These are phyloP conservation scores for Ammodytes marinus DNA, from an alignment of 2,113 vertebrate genomes.

Conservation along the genomic window DNA sequence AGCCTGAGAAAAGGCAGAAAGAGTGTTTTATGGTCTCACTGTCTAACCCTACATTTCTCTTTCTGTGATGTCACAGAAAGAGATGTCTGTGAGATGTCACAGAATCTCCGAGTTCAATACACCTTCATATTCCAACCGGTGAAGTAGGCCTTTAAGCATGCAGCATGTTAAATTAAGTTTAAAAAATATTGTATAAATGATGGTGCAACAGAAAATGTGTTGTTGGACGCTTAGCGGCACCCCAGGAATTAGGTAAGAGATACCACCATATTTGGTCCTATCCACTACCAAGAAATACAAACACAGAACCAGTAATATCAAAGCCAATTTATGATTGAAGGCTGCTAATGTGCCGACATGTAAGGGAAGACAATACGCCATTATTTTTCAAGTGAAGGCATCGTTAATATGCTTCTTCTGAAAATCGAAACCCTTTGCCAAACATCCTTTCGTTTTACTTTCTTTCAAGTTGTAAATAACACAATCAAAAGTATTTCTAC, in stretches of 20 bases:
- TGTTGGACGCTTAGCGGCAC: background rate
- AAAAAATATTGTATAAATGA: background rate
- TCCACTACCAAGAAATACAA: background rate
- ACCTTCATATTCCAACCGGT: no score
- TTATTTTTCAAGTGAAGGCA: background rate
- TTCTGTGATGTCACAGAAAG: no score
- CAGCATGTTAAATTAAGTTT: background rate
- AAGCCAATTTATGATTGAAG: background rate
- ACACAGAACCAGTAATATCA: background rate
- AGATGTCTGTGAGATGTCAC: no score
- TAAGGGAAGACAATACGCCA: background rate
- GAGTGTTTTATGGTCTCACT: no score
- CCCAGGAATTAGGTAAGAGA: background rate
- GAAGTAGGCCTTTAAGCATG: no score
- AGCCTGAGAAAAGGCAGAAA: no score
- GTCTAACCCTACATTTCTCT: no score
- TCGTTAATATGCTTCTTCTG: background rate
- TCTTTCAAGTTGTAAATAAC: background rate
- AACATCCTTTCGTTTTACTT: background rate
- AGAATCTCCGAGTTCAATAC: no score
- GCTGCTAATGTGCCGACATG: background rate
- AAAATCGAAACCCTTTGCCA: background rate
- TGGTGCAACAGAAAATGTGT: background rate
- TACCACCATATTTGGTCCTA: background rate
- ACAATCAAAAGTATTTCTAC: background rate